These are phyloP conservation scores for Procavia capensis DNA, from an alignment of 2,113 vertebrate genomes.

Conservation along the genomic window DNA sequence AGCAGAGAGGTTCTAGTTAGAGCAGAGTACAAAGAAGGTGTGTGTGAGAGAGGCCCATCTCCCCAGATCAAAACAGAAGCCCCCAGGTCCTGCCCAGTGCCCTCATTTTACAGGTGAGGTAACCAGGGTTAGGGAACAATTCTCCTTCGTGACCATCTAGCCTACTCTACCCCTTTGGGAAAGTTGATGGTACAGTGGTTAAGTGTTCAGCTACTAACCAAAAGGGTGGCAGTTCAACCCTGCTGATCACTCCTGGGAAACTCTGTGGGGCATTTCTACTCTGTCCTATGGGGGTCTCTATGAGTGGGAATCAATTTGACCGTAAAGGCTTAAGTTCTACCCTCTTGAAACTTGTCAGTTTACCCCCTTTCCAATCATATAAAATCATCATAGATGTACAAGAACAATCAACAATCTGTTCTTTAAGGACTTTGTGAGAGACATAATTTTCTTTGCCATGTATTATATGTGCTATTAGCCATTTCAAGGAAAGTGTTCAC, in stretches of 20 bases:
- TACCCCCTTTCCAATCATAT: neutral
- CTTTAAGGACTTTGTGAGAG: conserved; percentile 5
- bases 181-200: no score
- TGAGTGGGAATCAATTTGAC: no score
- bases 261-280: no score
- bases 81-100: neutral
- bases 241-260: no score
- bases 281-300: no score
- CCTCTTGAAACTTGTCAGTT: neutral
- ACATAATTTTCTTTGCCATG: neutral
- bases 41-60: neutral
- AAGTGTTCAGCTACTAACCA: no score
- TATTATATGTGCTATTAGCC: conserved; percentile 42
- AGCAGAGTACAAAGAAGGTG: neutral
- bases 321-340: no score
- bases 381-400: neutral
- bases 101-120: neutral
- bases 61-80: neutral
- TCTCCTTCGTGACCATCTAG: neutral
- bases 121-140: neutral
- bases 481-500: conserved; percentile 44
- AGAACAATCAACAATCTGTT: neutral
- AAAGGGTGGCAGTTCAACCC: no score
- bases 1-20: neutral
- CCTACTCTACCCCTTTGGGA: neutral